phyloP scores from a whole-genome alignment of 2,113 vertebrate genomes.

The Cyphomyrus plagiostoma region DNA sequence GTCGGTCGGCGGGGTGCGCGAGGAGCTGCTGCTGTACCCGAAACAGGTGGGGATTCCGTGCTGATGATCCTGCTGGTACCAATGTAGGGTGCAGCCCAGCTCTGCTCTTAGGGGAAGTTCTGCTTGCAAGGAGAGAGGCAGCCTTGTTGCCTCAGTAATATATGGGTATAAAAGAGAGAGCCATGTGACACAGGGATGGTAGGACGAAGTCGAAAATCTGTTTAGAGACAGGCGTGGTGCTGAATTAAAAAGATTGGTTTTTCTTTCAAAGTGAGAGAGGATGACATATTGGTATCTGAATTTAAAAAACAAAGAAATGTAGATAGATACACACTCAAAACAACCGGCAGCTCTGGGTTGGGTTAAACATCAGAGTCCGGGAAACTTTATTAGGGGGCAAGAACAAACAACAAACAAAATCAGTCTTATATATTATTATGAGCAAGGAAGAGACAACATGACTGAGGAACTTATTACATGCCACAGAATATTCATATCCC shows the following conservation, averaged over 20 bases:
- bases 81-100: neutral
- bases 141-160: neutral
- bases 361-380: neutral
- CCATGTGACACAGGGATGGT: neutral
- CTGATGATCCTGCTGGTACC: neutral
- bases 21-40: constrained; percentile 73
- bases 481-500: neutral
- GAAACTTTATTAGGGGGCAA: neutral
- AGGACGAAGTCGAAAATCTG: neutral
- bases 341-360: neutral
- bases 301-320: neutral
- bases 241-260: neutral
- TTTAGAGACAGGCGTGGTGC: neutral
- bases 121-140: neutral
- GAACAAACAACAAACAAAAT: neutral
- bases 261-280: neutral
- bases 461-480: neutral
- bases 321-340: neutral
- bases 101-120: neutral
- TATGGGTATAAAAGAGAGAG: neutral
- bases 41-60: constrained; percentile 63
- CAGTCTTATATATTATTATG: neutral
- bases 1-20: constrained; percentile 57
- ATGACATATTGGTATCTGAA: neutral
- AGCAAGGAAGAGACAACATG: neutral